phyloP scores from a whole-genome alignment of 1,140 invertebrate species.

The Heliothis subflexa region DNA sequence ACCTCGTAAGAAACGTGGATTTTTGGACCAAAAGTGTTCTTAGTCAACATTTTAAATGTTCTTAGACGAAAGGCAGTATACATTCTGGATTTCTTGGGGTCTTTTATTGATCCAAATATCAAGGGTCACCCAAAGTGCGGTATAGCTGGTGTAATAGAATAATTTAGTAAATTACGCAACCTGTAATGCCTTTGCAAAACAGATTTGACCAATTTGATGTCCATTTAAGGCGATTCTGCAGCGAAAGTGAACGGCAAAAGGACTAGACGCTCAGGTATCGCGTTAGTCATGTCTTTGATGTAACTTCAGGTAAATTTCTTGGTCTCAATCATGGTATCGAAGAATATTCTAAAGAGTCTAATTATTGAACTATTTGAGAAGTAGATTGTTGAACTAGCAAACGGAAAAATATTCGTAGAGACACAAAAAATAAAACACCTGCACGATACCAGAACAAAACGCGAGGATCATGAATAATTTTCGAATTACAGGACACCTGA shows the following conservation, averaged over 20 bases:
- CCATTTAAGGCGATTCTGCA: slow-evolving; percentile 41
- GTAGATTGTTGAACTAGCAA: neutral
- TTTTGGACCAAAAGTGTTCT: neutral
- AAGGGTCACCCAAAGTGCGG: neutral
- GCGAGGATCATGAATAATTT: neutral
- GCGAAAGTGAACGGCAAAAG: slow-evolving; percentile 47
- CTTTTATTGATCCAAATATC: neutral
- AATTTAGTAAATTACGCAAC: slow-evolving; percentile 46
- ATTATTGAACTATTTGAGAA: neutral
- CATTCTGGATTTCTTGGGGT: neutral
- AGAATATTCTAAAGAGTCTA: neutral
- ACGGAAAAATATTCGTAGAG: too few relatives aligned
- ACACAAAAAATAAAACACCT: neutral
- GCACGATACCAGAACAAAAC: neutral
- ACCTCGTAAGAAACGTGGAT: neutral
- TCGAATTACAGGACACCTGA: neutral
- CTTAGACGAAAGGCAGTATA: neutral
- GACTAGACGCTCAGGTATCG: slow-evolving; percentile 28
- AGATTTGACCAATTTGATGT: slow-evolving; percentile 48
- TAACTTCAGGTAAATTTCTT: slow-evolving; percentile 25
- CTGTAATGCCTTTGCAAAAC: slow-evolving; percentile 38
- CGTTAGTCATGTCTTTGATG: slow-evolving; percentile 37
- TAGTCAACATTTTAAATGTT: too few relatives aligned
- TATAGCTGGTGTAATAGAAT: slow-evolving; percentile 23
- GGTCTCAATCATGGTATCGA: neutral